Evolutionary conservation across 2,797 vertebrate species (phyloP).

Genomic region (Semaprochilodus insignis): DNA sequence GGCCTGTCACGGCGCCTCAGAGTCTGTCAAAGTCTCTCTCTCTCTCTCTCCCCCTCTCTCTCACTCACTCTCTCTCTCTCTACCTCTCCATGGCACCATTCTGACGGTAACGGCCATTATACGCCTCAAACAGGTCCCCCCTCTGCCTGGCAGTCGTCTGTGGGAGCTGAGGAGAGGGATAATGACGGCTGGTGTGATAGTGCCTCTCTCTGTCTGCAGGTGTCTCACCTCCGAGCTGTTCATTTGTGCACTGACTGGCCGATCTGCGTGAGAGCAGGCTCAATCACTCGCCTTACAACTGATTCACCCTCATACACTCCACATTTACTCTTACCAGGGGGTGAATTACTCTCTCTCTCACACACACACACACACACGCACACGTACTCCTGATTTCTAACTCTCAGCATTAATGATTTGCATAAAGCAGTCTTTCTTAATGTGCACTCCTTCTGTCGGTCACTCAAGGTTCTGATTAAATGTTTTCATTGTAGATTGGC

Average conservation of each 20-base stretch:
- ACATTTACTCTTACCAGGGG: constrained; percentile 58
- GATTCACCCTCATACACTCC: constrained; percentile 46
- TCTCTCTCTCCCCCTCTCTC: constrained; percentile 18
- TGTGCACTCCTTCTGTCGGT: constrained; percentile 67
- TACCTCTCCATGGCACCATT: constrained; percentile 45
- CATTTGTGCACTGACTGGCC: constrained; percentile 55
- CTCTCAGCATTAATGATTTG: constrained; percentile 73
- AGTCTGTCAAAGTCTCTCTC: constrained; percentile 53
- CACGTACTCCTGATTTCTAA: constrained; percentile 48
- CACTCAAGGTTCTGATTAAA: constrained; percentile 81
- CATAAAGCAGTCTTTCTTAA: constrained; percentile 70
- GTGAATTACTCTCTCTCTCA: constrained; percentile 50
- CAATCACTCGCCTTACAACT: constrained; percentile 57
- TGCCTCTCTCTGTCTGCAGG: constrained; percentile 46
- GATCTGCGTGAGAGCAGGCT: constrained; percentile 39
- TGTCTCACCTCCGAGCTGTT: constrained; percentile 55
- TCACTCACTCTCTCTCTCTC: not conserved
- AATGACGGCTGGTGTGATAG: constrained; percentile 61
- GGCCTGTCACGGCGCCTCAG: constrained; percentile 48
- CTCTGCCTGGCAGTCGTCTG: constrained; percentile 33
- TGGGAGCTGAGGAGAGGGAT: constrained; percentile 43
- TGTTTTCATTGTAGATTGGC: constrained; percentile 77
- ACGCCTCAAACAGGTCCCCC: constrained; percentile 49
- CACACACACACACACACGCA: constrained; percentile 32
- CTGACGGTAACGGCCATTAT: constrained; percentile 56